Base-by-base conservation (phyloP, 2,888 invertebrate genomes). In the Drosophila nr. perissopoda region DNA sequence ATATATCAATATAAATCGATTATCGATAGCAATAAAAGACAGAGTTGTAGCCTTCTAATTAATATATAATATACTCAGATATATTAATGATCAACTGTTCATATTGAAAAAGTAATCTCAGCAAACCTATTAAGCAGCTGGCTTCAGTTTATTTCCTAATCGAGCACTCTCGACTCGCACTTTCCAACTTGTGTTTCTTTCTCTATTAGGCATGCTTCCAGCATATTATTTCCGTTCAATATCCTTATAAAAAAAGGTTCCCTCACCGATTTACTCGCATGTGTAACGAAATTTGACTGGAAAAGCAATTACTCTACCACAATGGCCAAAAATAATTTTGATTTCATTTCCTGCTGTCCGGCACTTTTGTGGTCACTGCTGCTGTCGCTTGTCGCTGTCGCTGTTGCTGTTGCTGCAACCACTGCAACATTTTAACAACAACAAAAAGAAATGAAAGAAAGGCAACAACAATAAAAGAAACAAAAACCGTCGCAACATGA, bases 291-390 rank as follows among this genome's bases (percentile, higher is more conserved):
- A 77, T 89, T 88, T 79, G 79, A 75, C 80, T 81, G 76, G 53
- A 70, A 84, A 84, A 88, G 77, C 90, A 89, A 84, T 84, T 89
- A 89, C 77, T 79, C 73, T 65, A 82, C 90, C 84, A 88, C 84
- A 84, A 84, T 85, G 72, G 56, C 76, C 80, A 70, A 88, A 84
- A 89, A 83, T 84, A 82, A 89, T 88, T 84, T 84, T 78, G 84
- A 84, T 89, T 84, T 84, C 74, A 68, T 83, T 78, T 70, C 83
- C 87, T 79, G 78, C 69, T 60, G 56, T 69, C 51, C 73, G 60
- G 63, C 83, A 74, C 81, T 79, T 84, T 88, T 84, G 83, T 89
- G 83, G 83, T 84, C 79, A 88, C 79, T 51, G 36, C 54, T 36
- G 31, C 31, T n/a, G 46, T 46, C 13, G 46, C 46, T 46, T 46